Evolutionary conservation across 2,888 invertebrate genomes (phyloP), one percentile per base, ranked within the genome.

Genomic region (Ametastegia equiseti): DNA sequence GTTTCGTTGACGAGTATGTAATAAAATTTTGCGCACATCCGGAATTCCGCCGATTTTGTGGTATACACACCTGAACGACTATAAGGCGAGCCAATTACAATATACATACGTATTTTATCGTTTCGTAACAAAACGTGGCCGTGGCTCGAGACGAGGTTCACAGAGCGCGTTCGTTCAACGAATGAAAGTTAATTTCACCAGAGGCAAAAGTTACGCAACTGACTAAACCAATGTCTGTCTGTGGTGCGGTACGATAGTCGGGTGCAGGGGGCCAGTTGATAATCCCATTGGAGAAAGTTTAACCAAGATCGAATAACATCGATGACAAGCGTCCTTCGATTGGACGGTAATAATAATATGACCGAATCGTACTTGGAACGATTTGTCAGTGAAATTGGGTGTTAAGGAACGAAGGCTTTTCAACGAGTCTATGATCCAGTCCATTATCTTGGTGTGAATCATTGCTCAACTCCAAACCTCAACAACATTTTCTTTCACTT

Each of bases 131-230:
- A 69, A 69, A 45, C 27, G 15, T 45, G 65, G 65, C 36, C 65
- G n/a, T 65, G 36, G 1, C 36, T 54, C 6, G 6, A 71, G 36
- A 36, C 54, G 30, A 7, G 36, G 19, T 54, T 75, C 33, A 11
- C 54, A 4, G 42, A 75, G 54, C 45, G 65, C 47, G 57, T 33
- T 84, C 80, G 80, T 63, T 45, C 65, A 47, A 81, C 47, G 82
- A 85, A 87, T 82, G 86, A 88, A 88, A 88, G 88, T 88, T 83
- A 87, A 88, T 87, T 88, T 88, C 85, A 87, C 87, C 77, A 83
- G 84, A 80, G 82, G 33, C 33, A 7, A 4, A 39, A n/a, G n/a
- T 86, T 87, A 80, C 79, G 78, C 82, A 86, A 86, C 69, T 9
- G 23, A 42, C n/a, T n/a, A 39, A 78, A 33, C 45, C 30, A 5